Conservation (phyloP, 92 coral and sea anemone species). For the Bergia puertoricense region DNA sequence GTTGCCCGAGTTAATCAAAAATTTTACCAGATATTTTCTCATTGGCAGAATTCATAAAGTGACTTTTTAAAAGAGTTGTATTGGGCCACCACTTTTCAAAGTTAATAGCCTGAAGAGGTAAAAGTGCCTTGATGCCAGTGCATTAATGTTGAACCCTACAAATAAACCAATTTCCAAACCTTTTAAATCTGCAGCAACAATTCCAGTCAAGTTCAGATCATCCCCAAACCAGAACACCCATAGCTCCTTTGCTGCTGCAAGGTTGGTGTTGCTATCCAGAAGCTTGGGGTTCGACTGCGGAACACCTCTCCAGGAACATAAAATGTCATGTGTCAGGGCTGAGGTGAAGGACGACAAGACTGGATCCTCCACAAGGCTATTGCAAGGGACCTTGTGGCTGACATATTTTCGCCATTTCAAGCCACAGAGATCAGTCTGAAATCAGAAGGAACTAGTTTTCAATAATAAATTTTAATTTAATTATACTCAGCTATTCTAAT, state of each 20-base stretch:
- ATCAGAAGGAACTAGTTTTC: not conserved
- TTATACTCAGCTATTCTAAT: not conserved
- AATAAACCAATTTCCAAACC: conserved; percentile 43
- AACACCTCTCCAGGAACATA: conserved; percentile 91
- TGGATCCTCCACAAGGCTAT: conserved; percentile 83
- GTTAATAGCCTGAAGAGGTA: too few relatives aligned
- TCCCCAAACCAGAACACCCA: conserved; percentile 99
- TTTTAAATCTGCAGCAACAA: conserved; percentile 82
- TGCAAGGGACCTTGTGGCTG: conserved; percentile 57
- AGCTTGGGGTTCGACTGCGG: conserved; percentile 66
- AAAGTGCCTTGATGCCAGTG: too few relatives aligned
- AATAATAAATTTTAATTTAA: not conserved
- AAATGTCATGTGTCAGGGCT: conserved; percentile 84
- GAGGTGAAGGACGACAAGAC: conserved; percentile 85
- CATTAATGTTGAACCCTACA: too few relatives aligned
- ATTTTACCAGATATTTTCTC: too few relatives aligned
- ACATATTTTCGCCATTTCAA: conserved; percentile 95
- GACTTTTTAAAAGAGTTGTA: too few relatives aligned
- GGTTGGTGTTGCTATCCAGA: conserved; percentile 48
- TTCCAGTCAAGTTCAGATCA: conserved; percentile 86
- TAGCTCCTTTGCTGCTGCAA: conserved; percentile 81
- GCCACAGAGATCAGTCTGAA: conserved; percentile 95
- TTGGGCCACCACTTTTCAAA: too few relatives aligned
- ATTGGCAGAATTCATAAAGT: too few relatives aligned
- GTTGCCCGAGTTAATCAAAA: too few relatives aligned